Evolutionary conservation across 2,797 vertebrate species (phyloP), one percentile per base, ranked within the genome.

Genomic region (Acrossocheilus fasciatus): DNA sequence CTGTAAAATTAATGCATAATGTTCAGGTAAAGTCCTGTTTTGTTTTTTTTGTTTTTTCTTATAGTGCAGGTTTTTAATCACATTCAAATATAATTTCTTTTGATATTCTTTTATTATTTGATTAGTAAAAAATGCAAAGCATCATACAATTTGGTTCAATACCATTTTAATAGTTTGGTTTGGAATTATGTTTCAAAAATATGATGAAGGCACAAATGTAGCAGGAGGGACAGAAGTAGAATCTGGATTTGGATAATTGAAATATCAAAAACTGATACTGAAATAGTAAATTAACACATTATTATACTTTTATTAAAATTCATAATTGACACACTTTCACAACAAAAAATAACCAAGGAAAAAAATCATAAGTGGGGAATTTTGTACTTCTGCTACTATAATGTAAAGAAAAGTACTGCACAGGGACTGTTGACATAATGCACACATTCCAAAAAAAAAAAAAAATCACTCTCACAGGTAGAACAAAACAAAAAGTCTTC

Each of bases 261-360:
- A 75, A 34, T 36, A 54, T n/a, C 0, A n/a, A 59, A 59, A 59
- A 43, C 4, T 6, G 34, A 17, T 62, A 62, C n/a, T 11, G 23
- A n/a, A 79, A 26, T n/a, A 17, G 12, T 2, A n/a, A 78, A 41
- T 78, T 2, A 62, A 26, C 36, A 62, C 34, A 84, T 79, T 81
- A 15, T 39, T 85, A 86, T 81, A 90, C 78, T 94, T 94, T 94
- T 93, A 92, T 93, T 88, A 70, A 91, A 90, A 79, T 86, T 68
- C 88, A 80, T 36, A 90, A 52, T 54, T 81, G 84, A 84, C 75
- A 86, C 82, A 82, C 85, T 57, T 89, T 83, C 82, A 92, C 78
- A 89, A 90, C 91, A 88, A 92, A 90, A 84, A 59, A 54, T 75
- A 78, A 92, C 88, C 20, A 85, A 95, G 92, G 91, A 26, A 26